phyloP scores from a whole-genome alignment of 92 coral and sea anemone species.

The Palythoa heliodiscus region DNA sequence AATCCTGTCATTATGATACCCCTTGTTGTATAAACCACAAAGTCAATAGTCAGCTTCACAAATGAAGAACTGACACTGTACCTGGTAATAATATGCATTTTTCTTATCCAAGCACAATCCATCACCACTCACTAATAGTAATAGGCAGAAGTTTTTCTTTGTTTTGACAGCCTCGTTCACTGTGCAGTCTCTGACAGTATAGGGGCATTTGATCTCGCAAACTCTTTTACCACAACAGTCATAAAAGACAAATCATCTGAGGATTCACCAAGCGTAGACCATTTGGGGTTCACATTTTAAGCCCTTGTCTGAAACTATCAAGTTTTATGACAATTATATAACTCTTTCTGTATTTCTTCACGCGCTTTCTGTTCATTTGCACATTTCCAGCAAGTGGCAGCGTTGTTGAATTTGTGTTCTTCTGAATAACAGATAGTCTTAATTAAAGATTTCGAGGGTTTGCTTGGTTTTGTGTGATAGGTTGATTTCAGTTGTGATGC shows the following conservation, averaged over 20 bases:
- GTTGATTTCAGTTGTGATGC: background rate
- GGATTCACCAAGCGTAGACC: constrained; percentile 29
- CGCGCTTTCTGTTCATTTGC: no score
- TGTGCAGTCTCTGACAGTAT: constrained; percentile 16
- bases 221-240: constrained; percentile 62
- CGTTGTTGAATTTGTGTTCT: constrained; percentile 43
- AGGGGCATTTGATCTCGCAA: constrained; percentile 52
- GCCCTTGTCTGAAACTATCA: constrained; percentile 61
- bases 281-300: constrained; percentile 55
- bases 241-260: constrained; percentile 64
- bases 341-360: constrained; percentile 20
- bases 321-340: constrained; percentile 45
- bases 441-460: constrained; percentile 22
- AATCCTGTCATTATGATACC: constrained; percentile 29
- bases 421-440: constrained; percentile 36
- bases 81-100: constrained; percentile 32
- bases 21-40: constrained; percentile 18
- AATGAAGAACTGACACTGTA: constrained; percentile 21
- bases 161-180: constrained; percentile 36
- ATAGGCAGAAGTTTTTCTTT: constrained; percentile 26
- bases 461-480: constrained; percentile 18
- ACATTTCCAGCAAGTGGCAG: constrained; percentile 31
- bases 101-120: constrained; percentile 16
- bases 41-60: constrained; percentile 40
- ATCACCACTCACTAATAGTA: background rate